Conservation (phyloP, 2,888 invertebrate species). For the Leptura quadrifasciata region DNA sequence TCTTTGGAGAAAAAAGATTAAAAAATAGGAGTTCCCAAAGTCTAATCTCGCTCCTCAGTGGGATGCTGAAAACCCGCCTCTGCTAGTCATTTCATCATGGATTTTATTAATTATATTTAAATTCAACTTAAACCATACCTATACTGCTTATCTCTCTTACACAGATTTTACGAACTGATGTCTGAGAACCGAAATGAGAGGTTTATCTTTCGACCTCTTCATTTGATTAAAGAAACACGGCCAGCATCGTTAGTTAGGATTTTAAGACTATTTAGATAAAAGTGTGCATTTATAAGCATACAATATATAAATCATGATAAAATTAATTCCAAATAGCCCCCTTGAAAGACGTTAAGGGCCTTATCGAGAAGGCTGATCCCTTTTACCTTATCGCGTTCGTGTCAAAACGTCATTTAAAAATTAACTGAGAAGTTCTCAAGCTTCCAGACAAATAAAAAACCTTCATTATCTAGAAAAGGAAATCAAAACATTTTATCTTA, state of each 20-base stretch:
- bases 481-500: not conserved
- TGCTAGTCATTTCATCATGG: no score
- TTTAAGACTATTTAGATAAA: constrained; percentile 28
- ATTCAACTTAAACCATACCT: not conserved
- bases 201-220: constrained; percentile 9
- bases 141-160: not conserved
- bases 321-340: constrained; percentile 16
- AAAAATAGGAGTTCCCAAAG: no score
- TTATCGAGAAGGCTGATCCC: constrained; percentile 22
- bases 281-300: constrained; percentile 3
- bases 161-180: not conserved
- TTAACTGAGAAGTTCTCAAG: constrained; percentile 15
- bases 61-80: no score
- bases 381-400: constrained; percentile 33
- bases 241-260: constrained; percentile 9
- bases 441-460: constrained; percentile 13
- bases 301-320: constrained; percentile 25
- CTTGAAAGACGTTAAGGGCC: constrained; percentile 23
- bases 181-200: constrained; percentile 17
- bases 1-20: no score
- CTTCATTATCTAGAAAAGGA: constrained; percentile 6
- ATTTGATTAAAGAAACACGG: constrained; percentile 14
- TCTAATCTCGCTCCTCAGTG: no score
- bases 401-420: constrained; percentile 37
- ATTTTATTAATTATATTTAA: not conserved